Conservation (phyloP, 1,140 invertebrate genomes). For the Aphelenchoides avenae region DNA sequence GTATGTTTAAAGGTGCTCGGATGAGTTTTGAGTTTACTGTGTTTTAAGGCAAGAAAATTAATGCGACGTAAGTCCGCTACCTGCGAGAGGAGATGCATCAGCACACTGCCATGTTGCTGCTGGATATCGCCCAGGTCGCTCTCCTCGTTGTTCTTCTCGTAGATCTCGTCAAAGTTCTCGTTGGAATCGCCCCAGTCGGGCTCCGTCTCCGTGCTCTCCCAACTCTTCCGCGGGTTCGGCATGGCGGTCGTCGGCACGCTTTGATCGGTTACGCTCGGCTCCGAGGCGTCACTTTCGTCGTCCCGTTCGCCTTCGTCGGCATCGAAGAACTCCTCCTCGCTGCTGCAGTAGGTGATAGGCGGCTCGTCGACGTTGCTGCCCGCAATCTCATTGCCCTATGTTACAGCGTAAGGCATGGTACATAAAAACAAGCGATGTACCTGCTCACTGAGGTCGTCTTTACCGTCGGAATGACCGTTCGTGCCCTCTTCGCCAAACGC, state of each 20-base stretch:
- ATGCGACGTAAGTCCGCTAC: conserved; percentile 14
- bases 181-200: conserved; percentile 59
- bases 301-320: conserved; percentile 30
- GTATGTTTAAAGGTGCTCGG: background rate
- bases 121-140: conserved; percentile 51
- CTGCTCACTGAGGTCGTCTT: conserved; percentile 19
- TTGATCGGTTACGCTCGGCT: conserved; percentile 15
- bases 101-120: conserved; percentile 64
- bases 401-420: too few species aligned
- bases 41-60: conserved; percentile 6
- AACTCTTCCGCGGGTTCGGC: background rate
- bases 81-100: conserved; percentile 64
- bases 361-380: conserved; percentile 9
- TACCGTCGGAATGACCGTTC: conserved; percentile 14
- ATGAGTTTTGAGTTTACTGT: conserved; percentile 7
- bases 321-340: conserved; percentile 53
- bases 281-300: conserved; percentile 24
- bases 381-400: background rate
- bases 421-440: background rate
- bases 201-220: conserved; percentile 3
- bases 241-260: conserved; percentile 23
- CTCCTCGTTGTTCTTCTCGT: conserved; percentile 47
- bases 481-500: conserved; percentile 14
- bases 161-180: conserved; percentile 59
- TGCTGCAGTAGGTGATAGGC: conserved; percentile 47